Evolutionary conservation across 1,140 invertebrate genomes (phyloP).

Genomic region (Bombus pyrosoma): DNA sequence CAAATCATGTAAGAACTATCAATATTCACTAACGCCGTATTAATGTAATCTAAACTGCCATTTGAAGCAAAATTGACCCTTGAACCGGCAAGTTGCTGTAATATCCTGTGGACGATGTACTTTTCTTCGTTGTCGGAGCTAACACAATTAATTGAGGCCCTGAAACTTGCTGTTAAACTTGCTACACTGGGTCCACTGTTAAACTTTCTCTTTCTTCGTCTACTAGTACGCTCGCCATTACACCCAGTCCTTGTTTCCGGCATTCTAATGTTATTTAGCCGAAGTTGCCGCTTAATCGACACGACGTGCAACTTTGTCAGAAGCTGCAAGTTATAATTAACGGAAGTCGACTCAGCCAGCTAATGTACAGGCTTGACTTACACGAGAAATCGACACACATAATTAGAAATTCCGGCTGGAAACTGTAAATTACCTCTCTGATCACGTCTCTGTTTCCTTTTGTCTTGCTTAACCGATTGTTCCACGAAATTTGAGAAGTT

Average conservation of each 20-base stretch:
- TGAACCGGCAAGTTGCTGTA: not conserved
- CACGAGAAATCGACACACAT: not conserved
- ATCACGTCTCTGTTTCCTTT: not conserved
- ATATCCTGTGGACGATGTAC: not conserved
- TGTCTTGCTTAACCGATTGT: not conserved
- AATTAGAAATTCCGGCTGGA: not conserved
- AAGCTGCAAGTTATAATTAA: conserved; percentile 7
- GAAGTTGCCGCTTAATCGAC: conserved; percentile 12
- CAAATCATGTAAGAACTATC: not conserved
- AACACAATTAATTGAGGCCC: conserved; percentile 6
- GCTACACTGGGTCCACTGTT: not conserved
- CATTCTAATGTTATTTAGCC: conserved; percentile 20
- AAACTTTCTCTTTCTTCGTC: conserved; percentile 22
- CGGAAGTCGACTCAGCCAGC: not conserved
- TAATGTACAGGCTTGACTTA: not conserved
- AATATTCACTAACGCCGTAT: not conserved
- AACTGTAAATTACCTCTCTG: not conserved
- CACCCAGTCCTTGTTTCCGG: not conserved
- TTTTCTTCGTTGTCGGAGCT: not conserved
- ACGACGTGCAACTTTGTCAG: not conserved
- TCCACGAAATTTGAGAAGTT: not conserved
- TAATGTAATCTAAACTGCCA: not conserved
- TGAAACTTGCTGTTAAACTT: conserved; percentile 7
- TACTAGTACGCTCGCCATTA: not conserved
- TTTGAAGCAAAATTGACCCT: not conserved